phyloP scores from a whole-genome alignment of 2,888 invertebrate species.

The Craniophora ligustri region DNA sequence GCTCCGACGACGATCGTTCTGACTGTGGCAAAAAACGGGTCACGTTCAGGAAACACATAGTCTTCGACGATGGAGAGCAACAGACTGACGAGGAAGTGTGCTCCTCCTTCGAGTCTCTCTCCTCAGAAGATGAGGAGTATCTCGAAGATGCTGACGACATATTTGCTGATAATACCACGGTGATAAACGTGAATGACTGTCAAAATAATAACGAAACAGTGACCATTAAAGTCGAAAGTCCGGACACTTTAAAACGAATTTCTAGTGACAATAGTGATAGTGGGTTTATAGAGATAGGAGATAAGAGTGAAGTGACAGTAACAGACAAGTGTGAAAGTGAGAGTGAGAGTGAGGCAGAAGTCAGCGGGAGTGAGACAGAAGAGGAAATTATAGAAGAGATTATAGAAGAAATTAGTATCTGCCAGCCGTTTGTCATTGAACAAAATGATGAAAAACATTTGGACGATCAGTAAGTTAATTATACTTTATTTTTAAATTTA shows the following conservation, averaged over 20 bases:
- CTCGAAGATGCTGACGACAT: slow-evolving; percentile 78
- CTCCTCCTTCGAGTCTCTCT: slow-evolving; percentile 81
- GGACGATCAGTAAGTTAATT: slow-evolving; percentile 50
- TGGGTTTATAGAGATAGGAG: slow-evolving; percentile 82
- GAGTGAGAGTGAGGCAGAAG: slow-evolving; percentile 72
- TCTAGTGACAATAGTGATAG: slow-evolving; percentile 86
- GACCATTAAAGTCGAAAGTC: slow-evolving; percentile 69
- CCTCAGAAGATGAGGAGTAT: slow-evolving; percentile 78
- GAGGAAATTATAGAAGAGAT: slow-evolving; percentile 61
- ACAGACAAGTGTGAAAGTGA: slow-evolving; percentile 57
- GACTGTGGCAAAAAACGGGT: slow-evolving; percentile 82
- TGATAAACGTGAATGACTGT: slow-evolving; percentile 68
- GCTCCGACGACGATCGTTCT: slow-evolving; percentile 83
- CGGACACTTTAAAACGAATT: slow-evolving; percentile 71
- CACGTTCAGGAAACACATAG: slow-evolving; percentile 84
- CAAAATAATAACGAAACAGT: slow-evolving; percentile 57
- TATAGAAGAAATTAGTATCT: slow-evolving; percentile 56
- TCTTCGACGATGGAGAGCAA: slow-evolving; percentile 85
- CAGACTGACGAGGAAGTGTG: slow-evolving; percentile 82
- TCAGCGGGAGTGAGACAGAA: slow-evolving; percentile 64
- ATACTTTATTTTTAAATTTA: slow-evolving; percentile 1
- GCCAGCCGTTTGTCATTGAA: slow-evolving; percentile 28
- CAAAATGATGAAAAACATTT: slow-evolving; percentile 4
- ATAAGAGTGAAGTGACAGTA: slow-evolving; percentile 72
- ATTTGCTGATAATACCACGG: slow-evolving; percentile 72